Evolutionary conservation across 2,888 invertebrate species (phyloP), one percentile per base, ranked within the genome.

Genomic region (Dasysyrphus albostriatus): DNA sequence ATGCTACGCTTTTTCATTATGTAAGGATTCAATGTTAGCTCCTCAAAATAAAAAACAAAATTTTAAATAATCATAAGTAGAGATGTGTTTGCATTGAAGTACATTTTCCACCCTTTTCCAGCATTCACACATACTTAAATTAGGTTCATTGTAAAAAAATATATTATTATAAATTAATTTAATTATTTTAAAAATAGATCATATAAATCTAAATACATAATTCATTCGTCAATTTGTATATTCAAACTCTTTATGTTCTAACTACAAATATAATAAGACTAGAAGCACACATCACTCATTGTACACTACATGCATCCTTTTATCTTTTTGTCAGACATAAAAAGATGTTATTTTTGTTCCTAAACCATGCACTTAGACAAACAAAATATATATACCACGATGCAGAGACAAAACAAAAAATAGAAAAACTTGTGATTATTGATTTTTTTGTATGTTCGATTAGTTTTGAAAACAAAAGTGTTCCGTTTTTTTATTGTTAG

Each of bases 401-500:
- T 85, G 85, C 85, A 74, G 81, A 77, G 81, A 70, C 81, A 73
- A 76, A 72, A 69, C 29, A 72, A 78, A 78, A 58, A 6, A 54
- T 58, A 61, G 49, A 69, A 72, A 80, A 80, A 74, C 39, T 67
- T 72, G 65, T 73, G 59, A 81, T 76, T 81, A 81, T 72, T 44
- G 59, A 78, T 67, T 77, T 81, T 47, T 72, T 84, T 59, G 67
- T 54, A 69, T 54, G 16, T 72, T 81, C 61, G 81, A 82, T 82
- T 85, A 85, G 82, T 82, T 77, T 82, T 63, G 59, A 69, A 79
- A 78, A 80, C 70, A 78, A 75, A 72, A 74, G 73, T 82, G 61
- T 73, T 73, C 54, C n/a, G 54, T 24, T 59, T 54, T 51, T 56
- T 76, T 75, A 44, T 51, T 76, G 51, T 76, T 42, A 39, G 42